Percentiles rank a stretch among this genome's conserved stretches.
Evolutionary conservation across 2,888 invertebrate species (phyloP).

Genomic region (Clunio marinus): DNA sequence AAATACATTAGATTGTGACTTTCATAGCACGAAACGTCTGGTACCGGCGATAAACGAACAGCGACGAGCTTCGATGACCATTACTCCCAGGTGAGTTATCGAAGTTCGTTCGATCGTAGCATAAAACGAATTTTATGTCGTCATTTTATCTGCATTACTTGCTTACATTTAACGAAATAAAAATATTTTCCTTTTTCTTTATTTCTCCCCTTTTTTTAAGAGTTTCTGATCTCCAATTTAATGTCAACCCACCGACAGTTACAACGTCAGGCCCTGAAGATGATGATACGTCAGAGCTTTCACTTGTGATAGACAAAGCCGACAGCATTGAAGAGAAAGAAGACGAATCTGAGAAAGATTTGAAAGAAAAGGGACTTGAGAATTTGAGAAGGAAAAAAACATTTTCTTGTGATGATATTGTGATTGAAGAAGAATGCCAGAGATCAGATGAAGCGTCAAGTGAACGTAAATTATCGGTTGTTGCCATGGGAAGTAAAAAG

Average conservation of each 20-base stretch:
- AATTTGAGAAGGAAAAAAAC: background rate
- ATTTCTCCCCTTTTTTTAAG: too few species aligned
- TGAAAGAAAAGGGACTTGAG: slow-evolving; percentile 37
- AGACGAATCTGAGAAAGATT: slow-evolving; percentile 29
- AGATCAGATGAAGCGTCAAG: background rate
- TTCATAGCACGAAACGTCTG: slow-evolving; percentile 52
- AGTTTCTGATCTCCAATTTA: slow-evolving; percentile 45
- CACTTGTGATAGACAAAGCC: slow-evolving; percentile 26
- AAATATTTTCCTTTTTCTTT: too few species aligned
- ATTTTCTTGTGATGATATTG: background rate
- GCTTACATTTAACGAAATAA: too few species aligned
- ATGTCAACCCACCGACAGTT: slow-evolving; percentile 22
- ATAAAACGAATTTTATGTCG: background rate
- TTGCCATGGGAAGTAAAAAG: background rate
- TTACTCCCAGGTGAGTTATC: slow-evolving; percentile 47
- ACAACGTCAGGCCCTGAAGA: slow-evolving; percentile 34
- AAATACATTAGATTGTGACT: slow-evolving; percentile 63
- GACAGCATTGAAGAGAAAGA: slow-evolving; percentile 40
- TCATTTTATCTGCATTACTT: slow-evolving; percentile 10
- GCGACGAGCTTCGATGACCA: slow-evolving; percentile 49
- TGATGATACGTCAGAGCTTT: slow-evolving; percentile 25
- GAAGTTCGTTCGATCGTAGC: slow-evolving; percentile 24
- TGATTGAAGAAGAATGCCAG: slow-evolving; percentile 5
- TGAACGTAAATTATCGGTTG: slow-evolving; percentile 5
- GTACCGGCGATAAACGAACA: slow-evolving; percentile 48